Conservation (phyloP, 2,113 vertebrate species). For the Galbula dea region DNA sequence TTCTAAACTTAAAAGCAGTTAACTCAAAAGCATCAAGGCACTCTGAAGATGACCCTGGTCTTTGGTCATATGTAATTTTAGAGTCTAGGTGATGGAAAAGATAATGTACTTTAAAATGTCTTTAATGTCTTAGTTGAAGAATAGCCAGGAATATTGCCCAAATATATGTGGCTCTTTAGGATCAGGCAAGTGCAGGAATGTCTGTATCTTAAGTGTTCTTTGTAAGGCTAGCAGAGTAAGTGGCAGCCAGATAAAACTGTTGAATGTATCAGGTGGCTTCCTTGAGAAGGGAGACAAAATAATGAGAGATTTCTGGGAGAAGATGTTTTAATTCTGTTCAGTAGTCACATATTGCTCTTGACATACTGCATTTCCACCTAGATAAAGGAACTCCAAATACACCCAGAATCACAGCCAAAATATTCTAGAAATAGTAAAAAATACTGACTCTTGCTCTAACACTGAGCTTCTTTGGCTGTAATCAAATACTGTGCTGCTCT, state of each 20-base stretch:
- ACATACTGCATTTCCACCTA: background rate
- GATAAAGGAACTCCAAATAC: background rate
- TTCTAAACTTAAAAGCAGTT: background rate
- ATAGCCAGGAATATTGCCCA: background rate
- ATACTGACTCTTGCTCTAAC: background rate
- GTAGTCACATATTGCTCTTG: background rate
- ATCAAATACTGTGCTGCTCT: background rate
- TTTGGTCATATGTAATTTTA: background rate
- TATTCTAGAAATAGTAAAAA: background rate
- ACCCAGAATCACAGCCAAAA: background rate
- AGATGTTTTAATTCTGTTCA: background rate
- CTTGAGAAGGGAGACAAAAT: background rate
- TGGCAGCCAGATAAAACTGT: background rate
- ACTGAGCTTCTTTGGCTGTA: background rate
- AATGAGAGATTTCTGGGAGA: background rate
- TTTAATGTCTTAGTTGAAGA: background rate
- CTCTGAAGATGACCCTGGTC: background rate
- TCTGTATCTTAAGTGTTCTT: background rate
- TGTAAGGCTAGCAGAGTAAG: background rate
- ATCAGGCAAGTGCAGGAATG: background rate
- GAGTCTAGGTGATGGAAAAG: background rate
- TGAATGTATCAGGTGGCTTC: background rate
- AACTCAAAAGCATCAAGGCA: background rate
- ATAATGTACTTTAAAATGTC: background rate
- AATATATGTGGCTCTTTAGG: background rate